Base-by-base conservation (phyloP, 2,888 invertebrate genomes). In the Tenthredo amoena region DNA sequence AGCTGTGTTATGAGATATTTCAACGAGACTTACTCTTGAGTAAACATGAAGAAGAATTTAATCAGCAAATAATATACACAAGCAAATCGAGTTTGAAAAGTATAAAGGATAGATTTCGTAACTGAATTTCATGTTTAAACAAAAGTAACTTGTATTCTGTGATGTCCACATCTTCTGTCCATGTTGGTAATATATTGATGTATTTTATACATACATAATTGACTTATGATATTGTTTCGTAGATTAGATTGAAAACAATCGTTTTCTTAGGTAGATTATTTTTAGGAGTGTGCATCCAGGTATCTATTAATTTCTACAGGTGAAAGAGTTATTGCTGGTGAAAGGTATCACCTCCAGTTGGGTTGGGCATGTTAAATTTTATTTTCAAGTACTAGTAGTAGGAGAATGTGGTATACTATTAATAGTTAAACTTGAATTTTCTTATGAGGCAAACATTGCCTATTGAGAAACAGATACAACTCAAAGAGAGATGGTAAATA, bases 381-480 rank as follows among this genome's bases (percentile, higher is more conserved):
- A 50, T 34, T 77, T 55, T 77, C 50, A 50, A 31, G n/a, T 50
- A 77, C 55, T 77, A 77, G 77, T 55, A 77, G 77, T 50, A 55
- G 34, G 12, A 55, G 26, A 77, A 77, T 77, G 55, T 55, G 18
- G 50, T 50, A 77, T 10, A 0, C 43, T 74, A 12, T 74, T 47
- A 21, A 62, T 74, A 43, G 74, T 43, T 21, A 1, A 74, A 12
- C 15, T 74, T 74, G 43, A 43, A 40, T 9, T 43, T 74, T 68
- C 34, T 12, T 43, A n/a, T 7, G 37, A 37, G 9, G 12, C 34
- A 34, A 68, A 34, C 18, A 18, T 34, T 68, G 12, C 34, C 12
- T 37, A 12, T 21, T 43, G 40, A 81, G 81, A 81, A 81, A 81
- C 81, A 81, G 81, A 81, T 81, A 81, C 81, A 81, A 81, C 18